These are phyloP conservation scores for Mystacornis crossleyi DNA, from an alignment of 2,113 vertebrate species.

Conservation along the genomic window DNA sequence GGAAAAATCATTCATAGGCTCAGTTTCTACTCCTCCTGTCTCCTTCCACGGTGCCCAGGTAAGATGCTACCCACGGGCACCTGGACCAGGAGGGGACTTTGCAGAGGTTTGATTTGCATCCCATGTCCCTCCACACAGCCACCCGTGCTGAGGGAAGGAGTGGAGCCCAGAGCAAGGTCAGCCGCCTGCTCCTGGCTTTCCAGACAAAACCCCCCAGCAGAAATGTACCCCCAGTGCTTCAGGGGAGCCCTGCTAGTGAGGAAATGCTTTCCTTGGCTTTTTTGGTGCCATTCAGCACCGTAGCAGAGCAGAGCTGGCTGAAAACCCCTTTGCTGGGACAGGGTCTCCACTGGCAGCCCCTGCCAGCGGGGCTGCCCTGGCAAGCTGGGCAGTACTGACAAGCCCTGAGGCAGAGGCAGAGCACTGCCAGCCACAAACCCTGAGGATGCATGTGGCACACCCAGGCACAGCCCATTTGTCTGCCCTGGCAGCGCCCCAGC, in stretches of 20 bases:
- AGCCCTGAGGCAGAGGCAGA: conserved; percentile 8
- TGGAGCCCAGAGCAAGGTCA: not conserved
- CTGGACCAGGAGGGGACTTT: not conserved
- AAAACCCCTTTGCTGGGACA: not conserved
- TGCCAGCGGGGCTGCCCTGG: not conserved
- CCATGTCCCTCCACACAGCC: not conserved
- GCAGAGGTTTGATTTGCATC: not conserved
- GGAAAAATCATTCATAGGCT: not conserved
- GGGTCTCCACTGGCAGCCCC: not conserved
- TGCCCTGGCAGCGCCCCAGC: not conserved
- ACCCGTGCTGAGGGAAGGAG: not conserved
- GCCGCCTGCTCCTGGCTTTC: not conserved
- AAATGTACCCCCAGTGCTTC: rapidly evolving
- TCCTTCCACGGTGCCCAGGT: rapidly evolving
- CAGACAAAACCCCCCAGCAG: not conserved
- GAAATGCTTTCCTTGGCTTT: not conserved
- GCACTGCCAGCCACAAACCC: not conserved
- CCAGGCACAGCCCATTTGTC: not conserved
- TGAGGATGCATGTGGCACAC: not conserved
- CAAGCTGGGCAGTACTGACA: not conserved
- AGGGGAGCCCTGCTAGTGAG: not conserved
- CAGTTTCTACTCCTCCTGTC: not conserved
- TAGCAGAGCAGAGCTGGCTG: not conserved
- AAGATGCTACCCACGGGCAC: not conserved
- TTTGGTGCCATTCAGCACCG: not conserved